phyloP scores from a whole-genome alignment of 2,113 vertebrate genomes.

The Xiphophorus couchianus region DNA sequence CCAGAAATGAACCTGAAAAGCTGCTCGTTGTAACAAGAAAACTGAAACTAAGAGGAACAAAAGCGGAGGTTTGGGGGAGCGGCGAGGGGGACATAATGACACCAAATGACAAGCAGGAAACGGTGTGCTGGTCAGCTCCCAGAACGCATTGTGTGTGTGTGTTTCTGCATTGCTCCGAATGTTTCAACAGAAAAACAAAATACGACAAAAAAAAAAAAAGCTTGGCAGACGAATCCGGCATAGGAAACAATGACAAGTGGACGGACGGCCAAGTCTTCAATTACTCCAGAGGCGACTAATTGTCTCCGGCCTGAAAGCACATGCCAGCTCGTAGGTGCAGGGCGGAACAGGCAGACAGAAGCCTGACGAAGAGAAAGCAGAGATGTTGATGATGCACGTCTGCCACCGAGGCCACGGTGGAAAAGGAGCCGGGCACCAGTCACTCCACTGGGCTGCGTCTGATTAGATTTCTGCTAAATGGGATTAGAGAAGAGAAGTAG shows the following conservation, averaged over 20 bases:
- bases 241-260: conserved; percentile 20
- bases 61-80: neutral
- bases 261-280: conserved; percentile 11
- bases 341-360: conserved; percentile 2
- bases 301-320: conserved; percentile 7
- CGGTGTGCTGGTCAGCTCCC: neutral
- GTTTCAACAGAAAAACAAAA: neutral
- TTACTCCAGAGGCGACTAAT: neutral
- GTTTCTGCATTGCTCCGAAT: neutral
- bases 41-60: neutral
- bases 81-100: neutral
- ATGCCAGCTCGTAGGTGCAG: conserved; percentile 1
- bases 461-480: conserved; percentile 65
- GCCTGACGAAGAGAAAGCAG: neutral
- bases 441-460: conserved; percentile 49
- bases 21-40: neutral
- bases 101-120: neutral
- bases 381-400: conserved; percentile 30
- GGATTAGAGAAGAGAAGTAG: conserved; percentile 53
- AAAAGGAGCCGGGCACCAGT: conserved; percentile 11
- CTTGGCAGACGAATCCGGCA: neutral
- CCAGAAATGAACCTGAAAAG: neutral
- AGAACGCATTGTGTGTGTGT: neutral
- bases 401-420: conserved; percentile 26
- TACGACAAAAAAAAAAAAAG: neutral